phyloP scores from a whole-genome alignment of 2,113 vertebrate genomes.

The Zonotrichia leucophrys region DNA sequence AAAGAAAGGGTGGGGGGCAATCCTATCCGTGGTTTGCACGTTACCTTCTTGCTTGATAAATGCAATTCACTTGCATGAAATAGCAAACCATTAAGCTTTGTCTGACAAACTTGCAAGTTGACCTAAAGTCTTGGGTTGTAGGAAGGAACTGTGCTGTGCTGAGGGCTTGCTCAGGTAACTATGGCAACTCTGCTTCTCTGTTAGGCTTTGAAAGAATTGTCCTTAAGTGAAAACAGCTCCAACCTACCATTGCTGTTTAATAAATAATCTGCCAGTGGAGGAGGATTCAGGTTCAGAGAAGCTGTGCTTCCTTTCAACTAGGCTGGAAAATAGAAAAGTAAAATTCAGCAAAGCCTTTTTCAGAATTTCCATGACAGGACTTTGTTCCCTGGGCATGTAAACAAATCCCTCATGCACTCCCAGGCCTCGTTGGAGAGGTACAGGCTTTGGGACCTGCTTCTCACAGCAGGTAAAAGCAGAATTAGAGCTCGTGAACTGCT shows the following conservation, averaged over 20 bases:
- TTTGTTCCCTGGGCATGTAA: background rate
- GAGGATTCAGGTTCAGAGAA: conserved; percentile 34
- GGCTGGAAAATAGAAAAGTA: conserved; percentile 9
- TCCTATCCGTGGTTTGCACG: background rate
- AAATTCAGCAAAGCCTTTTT: background rate
- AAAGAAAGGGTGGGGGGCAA: background rate
- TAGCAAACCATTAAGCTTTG: conserved; percentile 49
- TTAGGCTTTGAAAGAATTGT: conserved; percentile 65
- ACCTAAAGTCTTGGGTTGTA: conserved; percentile 69
- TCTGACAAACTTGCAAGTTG: conserved; percentile 67
- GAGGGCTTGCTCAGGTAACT: conserved; percentile 71
- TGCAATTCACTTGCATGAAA: conserved; percentile 40
- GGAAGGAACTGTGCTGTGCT: conserved; percentile 53
- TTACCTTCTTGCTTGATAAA: background rate
- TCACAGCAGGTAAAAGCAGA: background rate
- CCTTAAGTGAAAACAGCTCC: conserved; percentile 73
- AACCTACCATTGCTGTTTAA: conserved; percentile 58
- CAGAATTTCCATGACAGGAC: conserved; percentile 17
- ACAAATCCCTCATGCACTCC: background rate
- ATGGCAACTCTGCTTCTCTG: conserved; percentile 72
- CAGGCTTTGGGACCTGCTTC: background rate
- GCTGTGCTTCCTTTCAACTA: conserved; percentile 52
- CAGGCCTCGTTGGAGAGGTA: rapidly evolving
- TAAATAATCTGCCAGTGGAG: conserved; percentile 60
- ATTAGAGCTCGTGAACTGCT: background rate